These are phyloP conservation scores for Tachysurus fulvidraco DNA, from an alignment of 2,113 vertebrate species.

Conservation along the genomic window DNA sequence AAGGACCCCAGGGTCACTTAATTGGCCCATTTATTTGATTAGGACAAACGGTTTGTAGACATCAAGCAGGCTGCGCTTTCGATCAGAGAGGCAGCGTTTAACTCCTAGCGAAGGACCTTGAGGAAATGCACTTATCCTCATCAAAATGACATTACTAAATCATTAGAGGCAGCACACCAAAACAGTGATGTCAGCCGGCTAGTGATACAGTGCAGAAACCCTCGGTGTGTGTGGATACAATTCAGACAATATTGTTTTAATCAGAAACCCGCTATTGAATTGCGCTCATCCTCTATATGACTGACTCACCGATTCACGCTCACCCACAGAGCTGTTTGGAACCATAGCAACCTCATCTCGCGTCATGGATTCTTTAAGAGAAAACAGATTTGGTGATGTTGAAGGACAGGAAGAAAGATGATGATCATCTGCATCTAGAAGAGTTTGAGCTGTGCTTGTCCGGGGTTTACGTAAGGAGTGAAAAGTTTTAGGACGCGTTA, in stretches of 20 bases:
- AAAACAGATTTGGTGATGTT: neutral
- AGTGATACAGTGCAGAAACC: constrained; percentile 58
- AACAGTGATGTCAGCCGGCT: constrained; percentile 63
- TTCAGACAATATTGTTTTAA: constrained; percentile 32
- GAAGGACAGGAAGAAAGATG: neutral
- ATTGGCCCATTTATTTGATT: constrained; percentile 54
- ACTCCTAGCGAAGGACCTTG: constrained; percentile 60
- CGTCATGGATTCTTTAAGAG: neutral
- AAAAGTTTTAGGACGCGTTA: too few relatives aligned
- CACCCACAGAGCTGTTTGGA: constrained; percentile 45
- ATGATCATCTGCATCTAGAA: neutral
- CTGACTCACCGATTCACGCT: neutral
- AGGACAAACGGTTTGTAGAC: constrained; percentile 44
- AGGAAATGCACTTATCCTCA: constrained; percentile 58
- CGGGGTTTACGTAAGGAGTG: neutral
- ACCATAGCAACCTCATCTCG: constrained; percentile 55
- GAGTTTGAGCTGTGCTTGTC: neutral
- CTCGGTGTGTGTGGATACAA: neutral
- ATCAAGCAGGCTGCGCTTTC: constrained; percentile 41
- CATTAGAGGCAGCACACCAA: constrained; percentile 65
- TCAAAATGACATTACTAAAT: constrained; percentile 65
- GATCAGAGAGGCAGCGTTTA: constrained; percentile 41
- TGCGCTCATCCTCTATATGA: neutral
- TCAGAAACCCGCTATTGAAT: constrained; percentile 3
- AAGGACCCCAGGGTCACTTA: constrained; percentile 42